These are phyloP conservation scores for Typhlichthys subterraneus DNA, from an alignment of 2,797 vertebrate species.

Conservation along the genomic window DNA sequence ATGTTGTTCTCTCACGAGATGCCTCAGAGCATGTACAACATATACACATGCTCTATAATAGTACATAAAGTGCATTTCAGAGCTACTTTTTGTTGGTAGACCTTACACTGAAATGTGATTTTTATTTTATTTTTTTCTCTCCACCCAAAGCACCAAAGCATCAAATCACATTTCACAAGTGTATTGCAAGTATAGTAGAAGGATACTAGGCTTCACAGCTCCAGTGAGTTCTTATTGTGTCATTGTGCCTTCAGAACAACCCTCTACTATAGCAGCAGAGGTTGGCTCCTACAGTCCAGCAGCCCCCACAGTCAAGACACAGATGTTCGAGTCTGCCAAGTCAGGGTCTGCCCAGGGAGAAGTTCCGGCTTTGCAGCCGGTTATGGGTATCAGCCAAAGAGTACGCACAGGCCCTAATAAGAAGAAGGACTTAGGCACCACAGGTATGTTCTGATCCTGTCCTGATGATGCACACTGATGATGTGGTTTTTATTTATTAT, in stretches of 20 bases:
- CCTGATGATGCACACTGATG: neutral
- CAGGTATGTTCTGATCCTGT: constrained; percentile 72
- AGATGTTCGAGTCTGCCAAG: constrained; percentile 69
- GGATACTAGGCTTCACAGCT: no score
- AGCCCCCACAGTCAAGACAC: constrained; percentile 26
- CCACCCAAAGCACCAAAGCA: no score
- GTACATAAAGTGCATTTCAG: constrained; percentile 3
- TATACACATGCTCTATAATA: no score
- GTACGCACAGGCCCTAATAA: constrained; percentile 84
- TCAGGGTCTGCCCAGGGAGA: constrained; percentile 67
- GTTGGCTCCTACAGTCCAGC: constrained; percentile 19
- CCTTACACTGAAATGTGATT: no score
- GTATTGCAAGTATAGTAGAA: no score
- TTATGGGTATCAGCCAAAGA: constrained; percentile 88
- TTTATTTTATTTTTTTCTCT: no score
- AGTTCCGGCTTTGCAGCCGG: constrained; percentile 80
- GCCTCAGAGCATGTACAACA: no score
- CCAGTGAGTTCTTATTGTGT: neutral
- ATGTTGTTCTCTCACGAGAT: constrained; percentile 14
- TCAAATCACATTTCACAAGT: no score
- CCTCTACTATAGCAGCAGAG: constrained; percentile 33
- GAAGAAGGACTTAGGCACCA: constrained; percentile 90
- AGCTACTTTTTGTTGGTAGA: neutral
- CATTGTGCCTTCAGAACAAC: constrained; percentile 53
- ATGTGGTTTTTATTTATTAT: neutral